Evolutionary conservation across 2,113 vertebrate species (phyloP), one percentile per base, ranked within the genome.

Genomic region (Bufo gargarizans): DNA sequence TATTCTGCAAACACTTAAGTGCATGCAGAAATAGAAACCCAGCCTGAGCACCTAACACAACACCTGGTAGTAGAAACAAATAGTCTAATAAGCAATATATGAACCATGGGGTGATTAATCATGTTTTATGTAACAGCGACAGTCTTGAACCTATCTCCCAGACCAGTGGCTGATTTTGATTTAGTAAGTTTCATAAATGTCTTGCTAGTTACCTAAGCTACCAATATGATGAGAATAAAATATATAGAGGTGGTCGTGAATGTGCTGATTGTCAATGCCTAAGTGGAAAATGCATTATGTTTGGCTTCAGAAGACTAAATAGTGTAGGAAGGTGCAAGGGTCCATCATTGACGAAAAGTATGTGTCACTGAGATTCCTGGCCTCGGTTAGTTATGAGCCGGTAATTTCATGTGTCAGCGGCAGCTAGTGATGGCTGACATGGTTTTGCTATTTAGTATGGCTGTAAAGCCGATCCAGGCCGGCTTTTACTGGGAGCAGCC

Each of bases 11-110:
- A 47, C 49, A 85, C 74, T 85, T 85, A 85, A 58, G 53, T 45
- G 67, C 17, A 74, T 74, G 69, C 22, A 85, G 63, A 83, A 83
- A 74, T 85, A 85, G 69, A 84, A 58, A 76, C n/a, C 1, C 43
- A 85, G 49, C 14, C 50, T 45, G 17, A 72, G 59, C 53, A 74
- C 69, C 22, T 58, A 85, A 58, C 69, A 59, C 16, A 55, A 58
- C 69, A 76, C 50, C 83, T 85, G 33, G 69, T 33, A 59, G 63
- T 4, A 9, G 50, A 71, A 33, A 49, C 22, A 85, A 72, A 85
- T 45, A 55, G 63, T 67, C 47, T 55, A 50, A 50, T 84, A 84
- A 84, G 82, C 82, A 84, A 16, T 71, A 55, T 71, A 71, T 55
- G 49, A 8, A 84, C 82, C 9, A 4, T 11, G 78, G 55, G 78